Base-by-base conservation (phyloP, 1,140 invertebrate genomes). In the Drosophila serrata region DNA sequence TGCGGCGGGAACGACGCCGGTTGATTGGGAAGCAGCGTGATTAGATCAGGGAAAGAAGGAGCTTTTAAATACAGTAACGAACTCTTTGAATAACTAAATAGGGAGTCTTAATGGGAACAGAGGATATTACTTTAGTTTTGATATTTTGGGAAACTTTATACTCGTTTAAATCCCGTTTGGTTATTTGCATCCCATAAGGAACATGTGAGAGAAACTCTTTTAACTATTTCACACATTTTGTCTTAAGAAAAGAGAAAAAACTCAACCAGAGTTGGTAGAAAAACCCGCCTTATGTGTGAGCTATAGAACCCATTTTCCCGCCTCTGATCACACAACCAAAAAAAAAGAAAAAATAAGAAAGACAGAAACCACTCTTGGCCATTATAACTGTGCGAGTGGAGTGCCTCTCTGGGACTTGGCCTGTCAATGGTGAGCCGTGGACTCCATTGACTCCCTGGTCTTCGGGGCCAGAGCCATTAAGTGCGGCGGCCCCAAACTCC, bases 351-450 rank as follows among this genome's bases (percentile, higher is more conserved):
- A n/a, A n/a, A n/a, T n/a, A n/a, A n/a, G n/a, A n/a, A 70, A 45
- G 19, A 45, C 43, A 45, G 68, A 61, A 78, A 58, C 57, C 35
- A 77, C 42, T 57, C 61, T 53, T n/a, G 67, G 69, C 80, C 85
- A 87, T 87, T 87, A 90, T 87, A 87, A 87, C 84, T 90, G 84
- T 87, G 64, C 45, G 61, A 40, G 22, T 59, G 55, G 49, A 53
- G 49, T 35, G 49, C 43, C 33, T 60, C 24, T 46, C 19, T 55
- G 24, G 27, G 33, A 42, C 19, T 37, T 37, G 51, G 57, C 17
- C 45, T 48, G 48, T 64, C 61, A 61, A 64, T 45, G 53, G 22
- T 19, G 51, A 57, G 40, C 59, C 59, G 55, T 17, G 24, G 33
- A 13, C 51, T 40, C 48, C 12, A 33, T 51, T 33, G 51, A 55